Evolutionary conservation across 2,113 vertebrate species (phyloP), one percentile per base, ranked within the genome.

Genomic region (Ariopsis seemanni): DNA sequence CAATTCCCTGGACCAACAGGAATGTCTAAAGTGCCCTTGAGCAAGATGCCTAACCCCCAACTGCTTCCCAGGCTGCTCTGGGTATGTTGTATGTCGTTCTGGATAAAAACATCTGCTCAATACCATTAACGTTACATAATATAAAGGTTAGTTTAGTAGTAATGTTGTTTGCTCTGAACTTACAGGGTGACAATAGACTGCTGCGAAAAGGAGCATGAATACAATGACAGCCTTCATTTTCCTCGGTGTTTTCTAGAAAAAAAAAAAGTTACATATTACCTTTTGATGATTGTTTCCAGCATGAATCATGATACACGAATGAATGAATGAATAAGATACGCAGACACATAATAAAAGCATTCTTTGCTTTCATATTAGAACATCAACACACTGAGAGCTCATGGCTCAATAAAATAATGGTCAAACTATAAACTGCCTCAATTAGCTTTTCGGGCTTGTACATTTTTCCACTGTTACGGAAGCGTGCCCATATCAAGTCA

Each of bases 201-300:
- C 93, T 87, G 93, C 93, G 30, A 96, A 93, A 88, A 96, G 94
- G 74, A 96, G 92, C n/a, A 93, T 83, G 30, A 96, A 94, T 85
- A 95, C 77, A 83, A 95, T 12, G 5, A 90, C 92, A 42, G 93
- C 92, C 91, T 94, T 96, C 95, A 96, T 96, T 69, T 87, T 94
- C 85, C 90, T 86, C 81, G 78, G 72, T 88, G 57, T 69, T 82
- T 80, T 90, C 94, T 94, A 80, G 57, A 91, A 77, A 57, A 57
- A 12, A 82, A 30, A 22, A 25, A 42, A 3, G 30, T 81, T 81
- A 42, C 27, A 62, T 34, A 62, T 81, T 22, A 60, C 1, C 55
- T 62, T 62, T 1, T 11, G 52, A 11, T 81, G 11, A 60, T 20
- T 27, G 7, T 60, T 58, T 34, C 14, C 4, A 78, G 8, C 75